Conservation (phyloP, 2,797 vertebrate genomes). For the Crocidura indochinensis region DNA sequence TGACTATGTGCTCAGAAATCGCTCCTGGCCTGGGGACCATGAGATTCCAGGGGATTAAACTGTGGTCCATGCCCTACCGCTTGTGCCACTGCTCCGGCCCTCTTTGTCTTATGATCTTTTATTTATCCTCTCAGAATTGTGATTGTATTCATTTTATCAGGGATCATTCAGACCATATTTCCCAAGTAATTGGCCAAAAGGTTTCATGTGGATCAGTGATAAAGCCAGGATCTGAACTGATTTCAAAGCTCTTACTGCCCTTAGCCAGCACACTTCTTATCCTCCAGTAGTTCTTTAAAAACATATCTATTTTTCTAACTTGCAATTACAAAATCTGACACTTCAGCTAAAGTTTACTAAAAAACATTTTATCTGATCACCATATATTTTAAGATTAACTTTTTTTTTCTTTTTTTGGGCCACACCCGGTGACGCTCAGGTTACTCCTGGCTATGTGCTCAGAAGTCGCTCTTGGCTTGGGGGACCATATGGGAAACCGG, state of each 20-base stretch:
- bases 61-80: too few relatives aligned
- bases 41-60: too few relatives aligned
- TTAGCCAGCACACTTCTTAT: not conserved
- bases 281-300: not conserved
- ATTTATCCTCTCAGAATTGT: slow-evolving; percentile 24
- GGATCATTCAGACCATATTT: not conserved
- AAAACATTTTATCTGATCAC: slow-evolving; percentile 1
- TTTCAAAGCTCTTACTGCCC: not conserved
- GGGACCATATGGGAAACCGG: too few relatives aligned
- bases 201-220: not conserved
- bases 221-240: slow-evolving; percentile 1
- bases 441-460: too few relatives aligned
- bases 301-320: too few relatives aligned
- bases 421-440: too few relatives aligned
- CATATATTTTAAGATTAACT: slow-evolving; percentile 34
- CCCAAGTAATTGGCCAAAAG: slow-evolving; percentile 30
- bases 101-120: not conserved
- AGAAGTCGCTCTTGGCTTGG: too few relatives aligned
- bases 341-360: not conserved
- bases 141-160: not conserved
- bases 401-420: too few relatives aligned
- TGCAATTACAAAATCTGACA: not conserved
- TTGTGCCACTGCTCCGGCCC: too few relatives aligned
- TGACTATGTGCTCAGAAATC: too few relatives aligned
- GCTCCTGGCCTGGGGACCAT: too few relatives aligned